Percentiles rank a stretch among this genome's conserved stretches.
Evolutionary conservation across 2,113 vertebrate species (phyloP).

Genomic region (Aegotheles bennettii): DNA sequence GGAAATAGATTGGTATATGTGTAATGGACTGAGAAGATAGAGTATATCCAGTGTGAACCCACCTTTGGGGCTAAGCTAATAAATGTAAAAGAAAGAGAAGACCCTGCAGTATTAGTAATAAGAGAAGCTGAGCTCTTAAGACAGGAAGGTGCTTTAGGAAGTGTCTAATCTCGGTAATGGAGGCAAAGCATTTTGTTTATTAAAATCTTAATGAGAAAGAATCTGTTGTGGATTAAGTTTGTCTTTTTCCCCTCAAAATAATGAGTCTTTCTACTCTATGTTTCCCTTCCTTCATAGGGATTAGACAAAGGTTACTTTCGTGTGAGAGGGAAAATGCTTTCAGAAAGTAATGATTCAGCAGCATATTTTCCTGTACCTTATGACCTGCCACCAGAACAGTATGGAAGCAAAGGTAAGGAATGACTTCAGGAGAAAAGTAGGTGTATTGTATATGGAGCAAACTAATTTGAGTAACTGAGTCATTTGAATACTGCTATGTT

Average conservation of each 20-base stretch:
- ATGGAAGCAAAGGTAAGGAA: slow-evolving; percentile 84
- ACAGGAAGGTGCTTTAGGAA: not conserved
- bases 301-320: slow-evolving; percentile 72
- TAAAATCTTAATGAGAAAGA: not conserved
- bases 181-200: not conserved
- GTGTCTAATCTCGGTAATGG: not conserved
- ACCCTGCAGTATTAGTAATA: not conserved
- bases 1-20: not conserved
- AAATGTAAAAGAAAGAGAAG: not conserved
- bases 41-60: not conserved
- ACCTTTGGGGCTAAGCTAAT: not conserved
- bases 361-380: slow-evolving; percentile 87
- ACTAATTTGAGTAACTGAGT: not conserved
- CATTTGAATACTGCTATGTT: not conserved
- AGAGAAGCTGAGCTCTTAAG: not conserved
- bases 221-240: not conserved
- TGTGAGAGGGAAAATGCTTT: slow-evolving; percentile 76
- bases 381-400: slow-evolving; percentile 88
- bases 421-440: not conserved
- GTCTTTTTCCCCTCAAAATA: not conserved
- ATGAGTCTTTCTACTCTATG: not conserved
- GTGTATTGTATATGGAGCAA: not conserved
- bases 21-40: not conserved
- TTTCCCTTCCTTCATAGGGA: slow-evolving; percentile 44
- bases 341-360: slow-evolving; percentile 56